Base-by-base conservation (phyloP, 1,140 invertebrate genomes). In the Harpegnathos saltator region DNA sequence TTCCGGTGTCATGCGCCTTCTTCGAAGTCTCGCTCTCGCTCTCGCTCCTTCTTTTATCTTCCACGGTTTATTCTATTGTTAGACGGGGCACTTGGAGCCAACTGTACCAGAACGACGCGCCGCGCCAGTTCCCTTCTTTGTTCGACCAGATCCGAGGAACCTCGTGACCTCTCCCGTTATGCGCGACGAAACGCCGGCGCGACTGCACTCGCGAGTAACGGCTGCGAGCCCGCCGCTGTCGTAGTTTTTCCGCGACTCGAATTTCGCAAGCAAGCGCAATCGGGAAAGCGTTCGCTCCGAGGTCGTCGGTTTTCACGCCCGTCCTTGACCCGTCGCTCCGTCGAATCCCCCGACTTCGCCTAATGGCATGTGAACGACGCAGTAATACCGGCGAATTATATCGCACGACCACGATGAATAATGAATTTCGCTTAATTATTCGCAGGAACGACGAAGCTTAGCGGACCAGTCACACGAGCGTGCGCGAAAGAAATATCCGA, bases 51-150 rank as follows among this genome's bases (percentile, higher is more conserved):
- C 56, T 56, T 84, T 85, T 85, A 84, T 85, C 56, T 58, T 69
- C 78, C 56, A 59, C 29, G 33, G 44, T 85, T 84, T 84, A 71
- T 84, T 84, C 71, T 84, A 84, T 85, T 84, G 72, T 85, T 84
- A 69, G 71, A 33, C 38, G 38, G 26, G 44, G 56, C 26, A 63
- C 65, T 84, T 78, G 17, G 82, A 61, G 72, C 24, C 66, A 84
- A 85, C 44, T 84, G 82, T 84, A 78, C 58, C 50, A 65, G 72
- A 84, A 85, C 72, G 54, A n/a, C 0, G 33, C 1, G 38, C 38
- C 38, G 38, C 29, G 26, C 61, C 15, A n/a, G 50, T 56, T 71
- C 50, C 69, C 38, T 29, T 84, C 82, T 71, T 85, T 78, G 71
- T 83, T 66, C 54, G 22, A 75, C 38, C 33, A 65, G 26, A 24